Base-by-base conservation (phyloP, 2,797 vertebrate species). In the Anguilla anguilla region DNA sequence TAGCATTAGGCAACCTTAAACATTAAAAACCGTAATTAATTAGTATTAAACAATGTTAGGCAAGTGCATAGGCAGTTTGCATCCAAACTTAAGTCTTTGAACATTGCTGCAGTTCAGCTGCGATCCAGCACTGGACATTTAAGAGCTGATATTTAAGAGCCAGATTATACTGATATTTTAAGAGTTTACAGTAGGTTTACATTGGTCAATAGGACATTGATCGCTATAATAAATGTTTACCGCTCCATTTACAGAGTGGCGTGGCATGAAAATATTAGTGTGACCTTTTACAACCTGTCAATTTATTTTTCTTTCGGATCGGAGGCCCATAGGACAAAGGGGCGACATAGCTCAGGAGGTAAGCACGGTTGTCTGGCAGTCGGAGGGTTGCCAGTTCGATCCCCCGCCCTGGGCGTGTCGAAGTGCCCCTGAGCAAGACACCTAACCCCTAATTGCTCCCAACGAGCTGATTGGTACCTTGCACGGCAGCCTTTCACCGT, bases 91-190 rank as follows among this genome's bases (percentile, higher is more conserved):
- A 43, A 39, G 7, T 49, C 77, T 81, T 49, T 43, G n/a, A 49
- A 81, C 77, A 81, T 49, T 49, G 22, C 77, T 81, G 77, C 43
- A 81, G 77, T 69, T 69, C 28, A 69, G 25, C n/a, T 39, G 72
- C 49, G 49, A 81, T 22, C 17, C 77, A 25, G 39, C 4, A 43
- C 2, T 81, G 43, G 39, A 43, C 69, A 35, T 19, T 46, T 9
- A 1, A 9, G 7, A 39, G 39, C 77, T 22, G 39, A 49, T 10
- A 11, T 35, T 35, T 31, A 31, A 31, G 31, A 31, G 31, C 31
- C 31, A 31, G 31, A 31, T 31, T 13, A 2, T 13, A 39, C 10
- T 39, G 28, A 9, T 15, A 11, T 69, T 69, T 69, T 35, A 74
- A 74, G 17, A 31, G 72, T 15, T 57, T 15, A 35, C 2, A 74